phyloP scores from a whole-genome alignment of 2,888 invertebrate species.

The Frankliniella fusca region DNA sequence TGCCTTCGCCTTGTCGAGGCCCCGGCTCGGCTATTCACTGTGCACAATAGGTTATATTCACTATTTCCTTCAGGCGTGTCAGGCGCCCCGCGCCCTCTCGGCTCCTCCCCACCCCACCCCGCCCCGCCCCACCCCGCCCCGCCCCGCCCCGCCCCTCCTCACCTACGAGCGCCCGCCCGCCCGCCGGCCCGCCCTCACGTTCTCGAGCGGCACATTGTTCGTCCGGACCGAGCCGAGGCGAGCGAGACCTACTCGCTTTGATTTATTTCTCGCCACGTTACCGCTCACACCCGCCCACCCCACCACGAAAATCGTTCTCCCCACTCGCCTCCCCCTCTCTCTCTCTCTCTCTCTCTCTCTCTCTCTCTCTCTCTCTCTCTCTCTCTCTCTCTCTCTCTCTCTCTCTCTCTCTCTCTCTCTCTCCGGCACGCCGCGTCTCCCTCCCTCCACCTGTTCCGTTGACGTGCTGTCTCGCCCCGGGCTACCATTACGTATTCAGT shows the following conservation, averaged over 20 bases:
- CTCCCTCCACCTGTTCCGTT: background rate
- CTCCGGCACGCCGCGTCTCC: background rate
- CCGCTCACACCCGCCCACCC: background rate
- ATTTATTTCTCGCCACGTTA: background rate
- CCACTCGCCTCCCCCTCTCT: too few relatives aligned
- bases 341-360: too few relatives aligned
- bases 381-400: background rate
- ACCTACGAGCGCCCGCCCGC: too few relatives aligned
- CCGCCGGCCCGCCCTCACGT: background rate
- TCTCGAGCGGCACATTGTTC: background rate
- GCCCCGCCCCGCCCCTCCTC: too few relatives aligned
- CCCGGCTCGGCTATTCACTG: constrained; percentile 5
- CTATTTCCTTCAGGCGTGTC: background rate
- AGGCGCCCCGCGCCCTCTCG: too few relatives aligned
- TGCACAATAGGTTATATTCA: constrained; percentile 21
- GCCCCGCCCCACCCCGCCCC: too few relatives aligned
- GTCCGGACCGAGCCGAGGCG: background rate
- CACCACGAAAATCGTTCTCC: too few relatives aligned
- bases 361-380: too few relatives aligned
- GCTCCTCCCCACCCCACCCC: too few relatives aligned
- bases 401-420: background rate
- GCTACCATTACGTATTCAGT: background rate
- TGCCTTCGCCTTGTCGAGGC: too few relatives aligned
- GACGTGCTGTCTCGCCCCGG: background rate
- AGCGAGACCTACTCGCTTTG: constrained; percentile 2